phyloP scores from a whole-genome alignment of 2,113 vertebrate species.

The Sceloporus undulatus region DNA sequence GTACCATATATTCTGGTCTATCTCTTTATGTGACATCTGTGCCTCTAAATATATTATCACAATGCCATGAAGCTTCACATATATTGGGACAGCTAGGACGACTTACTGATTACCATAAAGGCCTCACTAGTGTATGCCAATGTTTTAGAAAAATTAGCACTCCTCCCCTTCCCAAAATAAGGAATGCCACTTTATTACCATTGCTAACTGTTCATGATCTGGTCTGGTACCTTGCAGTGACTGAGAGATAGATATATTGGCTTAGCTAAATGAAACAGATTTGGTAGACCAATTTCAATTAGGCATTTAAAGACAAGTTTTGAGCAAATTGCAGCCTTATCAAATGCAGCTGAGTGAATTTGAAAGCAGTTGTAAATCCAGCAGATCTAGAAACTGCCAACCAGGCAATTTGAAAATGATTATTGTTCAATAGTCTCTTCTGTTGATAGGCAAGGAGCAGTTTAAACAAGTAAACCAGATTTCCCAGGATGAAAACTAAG shows the following conservation, averaged over 20 bases:
- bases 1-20: slow-evolving; percentile 22
- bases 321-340: slow-evolving; percentile 69
- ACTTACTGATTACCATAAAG: slow-evolving; percentile 34
- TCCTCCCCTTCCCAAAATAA: slow-evolving; percentile 21
- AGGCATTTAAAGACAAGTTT: slow-evolving; percentile 71
- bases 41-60: slow-evolving; percentile 53
- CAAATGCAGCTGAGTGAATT: slow-evolving; percentile 73
- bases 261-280: slow-evolving; percentile 67
- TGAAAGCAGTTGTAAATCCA: slow-evolving; percentile 77
- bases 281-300: slow-evolving; percentile 80
- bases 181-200: slow-evolving; percentile 54
- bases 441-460: slow-evolving; percentile 64
- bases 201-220: slow-evolving; percentile 46
- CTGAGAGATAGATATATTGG: slow-evolving; percentile 55
- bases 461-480: slow-evolving; percentile 59
- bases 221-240: slow-evolving; percentile 52
- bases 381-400: slow-evolving; percentile 69
- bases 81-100: slow-evolving; percentile 6
- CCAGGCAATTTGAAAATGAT: slow-evolving; percentile 80
- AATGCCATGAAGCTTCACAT: slow-evolving; percentile 14
- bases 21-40: slow-evolving; percentile 47
- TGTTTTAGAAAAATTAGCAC: not conserved
- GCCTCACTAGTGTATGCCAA: not conserved
- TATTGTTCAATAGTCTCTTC: slow-evolving; percentile 64
- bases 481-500: slow-evolving; percentile 43